A percentile compares a stretch with the other conserved stretches of the same genome.
Conservation (phyloP, 2,888 invertebrate genomes). For the Drosophila nr. perissopoda region DNA sequence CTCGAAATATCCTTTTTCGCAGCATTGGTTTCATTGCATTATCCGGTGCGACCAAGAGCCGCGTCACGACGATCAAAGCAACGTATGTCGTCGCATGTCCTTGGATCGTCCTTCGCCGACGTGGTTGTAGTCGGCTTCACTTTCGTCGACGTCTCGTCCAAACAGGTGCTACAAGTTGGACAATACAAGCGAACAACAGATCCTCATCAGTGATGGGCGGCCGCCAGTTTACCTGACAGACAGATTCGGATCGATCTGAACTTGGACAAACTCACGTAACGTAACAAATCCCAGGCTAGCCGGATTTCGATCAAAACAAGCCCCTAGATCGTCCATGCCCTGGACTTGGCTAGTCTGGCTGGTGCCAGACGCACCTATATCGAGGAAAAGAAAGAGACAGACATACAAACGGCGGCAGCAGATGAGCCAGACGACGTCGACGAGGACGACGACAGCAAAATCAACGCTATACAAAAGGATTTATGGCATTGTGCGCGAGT, state of each 20-base stretch:
- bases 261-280: constrained; percentile 57
- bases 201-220: constrained; percentile 61
- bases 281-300: constrained; percentile 60
- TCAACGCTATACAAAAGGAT: constrained; percentile 57
- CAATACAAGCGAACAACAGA: constrained; percentile 48
- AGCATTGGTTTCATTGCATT: constrained; percentile 67
- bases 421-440: constrained; percentile 24
- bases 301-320: constrained; percentile 75
- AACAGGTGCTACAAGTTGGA: constrained; percentile 74
- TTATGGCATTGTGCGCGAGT: constrained; percentile 67
- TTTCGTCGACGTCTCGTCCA: constrained; percentile 48
- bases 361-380: constrained; percentile 41
- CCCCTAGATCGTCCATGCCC: constrained; percentile 68
- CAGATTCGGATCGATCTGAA: constrained; percentile 22
- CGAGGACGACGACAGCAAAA: constrained; percentile 10
- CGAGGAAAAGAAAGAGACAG: constrained; percentile 19
- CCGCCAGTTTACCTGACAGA: constrained; percentile 48
- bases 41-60: constrained; percentile 59
- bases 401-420: constrained; percentile 27
- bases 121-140: constrained; percentile 47
- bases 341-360: constrained; percentile 60
- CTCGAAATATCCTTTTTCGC: constrained; percentile 73
- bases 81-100: constrained; percentile 36
- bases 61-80: constrained; percentile 31
- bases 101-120: constrained; percentile 20